Conservation (phyloP, 2,113 vertebrate species). For the Aphelocoma coerulescens region DNA sequence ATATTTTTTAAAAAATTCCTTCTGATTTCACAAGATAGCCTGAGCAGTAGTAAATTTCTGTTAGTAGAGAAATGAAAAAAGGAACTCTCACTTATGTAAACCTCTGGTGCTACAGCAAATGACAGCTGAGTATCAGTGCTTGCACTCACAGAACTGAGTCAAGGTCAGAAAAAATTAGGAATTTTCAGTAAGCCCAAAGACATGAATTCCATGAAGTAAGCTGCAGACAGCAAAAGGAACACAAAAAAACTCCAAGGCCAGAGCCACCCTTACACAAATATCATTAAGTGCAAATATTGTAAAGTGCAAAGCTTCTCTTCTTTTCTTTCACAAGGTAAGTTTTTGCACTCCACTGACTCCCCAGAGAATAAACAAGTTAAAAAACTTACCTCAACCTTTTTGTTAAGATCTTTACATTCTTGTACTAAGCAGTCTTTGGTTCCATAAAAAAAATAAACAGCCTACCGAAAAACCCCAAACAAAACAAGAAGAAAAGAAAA, state of each 20-base stretch:
- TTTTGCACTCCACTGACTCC: neutral
- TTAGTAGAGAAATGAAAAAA: neutral
- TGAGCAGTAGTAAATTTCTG: neutral
- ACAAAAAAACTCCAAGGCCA: neutral
- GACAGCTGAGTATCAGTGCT: neutral
- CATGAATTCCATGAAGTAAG: neutral
- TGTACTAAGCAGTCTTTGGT: conserved; percentile 98
- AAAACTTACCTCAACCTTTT: conserved; percentile 92
- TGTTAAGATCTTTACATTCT: conserved; percentile 97
- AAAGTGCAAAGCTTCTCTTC: neutral
- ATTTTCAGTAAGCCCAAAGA: neutral
- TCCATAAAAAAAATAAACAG: conserved; percentile 96
- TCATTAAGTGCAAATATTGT: neutral
- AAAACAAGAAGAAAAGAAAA: neutral
- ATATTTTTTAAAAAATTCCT: neutral
- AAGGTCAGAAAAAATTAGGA: neutral
- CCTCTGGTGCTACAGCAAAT: neutral
- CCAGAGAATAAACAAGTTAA: neutral
- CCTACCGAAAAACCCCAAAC: conserved; percentile 62
- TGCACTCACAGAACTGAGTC: neutral
- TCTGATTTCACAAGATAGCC: neutral
- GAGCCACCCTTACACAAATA: neutral
- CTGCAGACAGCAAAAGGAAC: neutral
- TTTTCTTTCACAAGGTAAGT: neutral
- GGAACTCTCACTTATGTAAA: neutral